These are phyloP conservation scores for Phallusia fumigata DNA, from an alignment of 23 tunicate genomes.

Conservation along the genomic window DNA sequence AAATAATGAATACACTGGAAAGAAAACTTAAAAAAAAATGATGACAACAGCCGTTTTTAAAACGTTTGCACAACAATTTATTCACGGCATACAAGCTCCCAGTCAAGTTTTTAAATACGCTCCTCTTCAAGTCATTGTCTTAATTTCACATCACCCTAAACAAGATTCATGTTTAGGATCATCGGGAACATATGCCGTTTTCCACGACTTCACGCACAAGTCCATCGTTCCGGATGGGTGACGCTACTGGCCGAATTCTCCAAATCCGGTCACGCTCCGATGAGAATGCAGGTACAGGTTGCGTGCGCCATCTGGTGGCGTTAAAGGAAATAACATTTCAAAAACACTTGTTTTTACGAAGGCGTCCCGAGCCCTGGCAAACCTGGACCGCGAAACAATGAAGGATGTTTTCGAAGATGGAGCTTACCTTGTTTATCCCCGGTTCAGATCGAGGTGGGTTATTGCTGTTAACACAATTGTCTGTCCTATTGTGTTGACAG, in stretches of 20 bases:
- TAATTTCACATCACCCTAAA: too few species aligned
- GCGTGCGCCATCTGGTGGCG: background rate
- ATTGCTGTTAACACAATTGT: background rate
- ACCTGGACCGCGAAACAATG: conserved; percentile 60
- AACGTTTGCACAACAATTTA: too few species aligned
- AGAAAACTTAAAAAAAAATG: too few species aligned
- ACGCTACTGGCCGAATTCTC: conserved; percentile 64
- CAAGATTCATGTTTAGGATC: conserved; percentile 44
- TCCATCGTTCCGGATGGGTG: conserved; percentile 78
- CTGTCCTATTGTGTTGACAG: too few species aligned
- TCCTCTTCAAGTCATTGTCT: too few species aligned
- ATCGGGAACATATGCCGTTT: conserved; percentile 66
- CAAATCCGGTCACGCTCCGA: conserved; percentile 36
- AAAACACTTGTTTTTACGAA: conserved; percentile 11
- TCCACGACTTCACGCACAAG: conserved; percentile 47
- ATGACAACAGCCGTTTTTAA: too few species aligned
- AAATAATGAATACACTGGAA: too few species aligned
- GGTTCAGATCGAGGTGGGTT: conserved; percentile 44
- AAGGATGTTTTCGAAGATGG: conserved; percentile 68
- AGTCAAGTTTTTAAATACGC: too few species aligned
- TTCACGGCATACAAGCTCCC: too few species aligned
- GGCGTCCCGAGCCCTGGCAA: conserved; percentile 86
- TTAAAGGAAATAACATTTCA: background rate
- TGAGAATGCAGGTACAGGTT: conserved; percentile 55
- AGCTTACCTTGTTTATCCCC: conserved; percentile 54